Evolutionary conservation across 1,140 invertebrate genomes (phyloP).

Genomic region (Tetraneura akinire): DNA sequence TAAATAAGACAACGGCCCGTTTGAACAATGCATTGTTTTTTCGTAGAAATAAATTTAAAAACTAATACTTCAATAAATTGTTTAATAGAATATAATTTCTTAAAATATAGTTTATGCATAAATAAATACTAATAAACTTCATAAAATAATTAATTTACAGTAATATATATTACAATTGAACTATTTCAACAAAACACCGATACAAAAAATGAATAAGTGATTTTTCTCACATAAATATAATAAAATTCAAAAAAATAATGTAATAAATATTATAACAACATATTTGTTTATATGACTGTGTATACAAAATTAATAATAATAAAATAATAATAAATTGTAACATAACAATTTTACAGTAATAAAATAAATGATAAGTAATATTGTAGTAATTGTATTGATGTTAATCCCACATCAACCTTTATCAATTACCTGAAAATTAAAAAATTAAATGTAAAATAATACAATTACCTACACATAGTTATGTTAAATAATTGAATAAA

Average conservation of each 20-base stretch:
- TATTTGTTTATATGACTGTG: conserved; percentile 30
- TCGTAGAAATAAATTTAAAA: conserved; percentile 44
- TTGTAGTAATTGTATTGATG: conserved; percentile 26
- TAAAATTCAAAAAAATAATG: conserved; percentile 43
- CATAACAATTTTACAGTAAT: conserved; percentile 33
- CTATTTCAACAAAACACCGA: conserved; percentile 29
- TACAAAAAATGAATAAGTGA: not conserved
- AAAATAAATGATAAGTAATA: conserved; percentile 2
- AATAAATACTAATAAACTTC: conserved; percentile 14
- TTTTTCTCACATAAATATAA: conserved; percentile 13
- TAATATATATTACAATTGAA: conserved; percentile 10
- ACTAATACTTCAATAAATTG: conserved; percentile 12
- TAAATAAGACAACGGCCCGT: not conserved
- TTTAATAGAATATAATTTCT: conserved; percentile 26
- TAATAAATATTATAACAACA: conserved; percentile 46
- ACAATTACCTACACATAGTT: too few relatives aligned
- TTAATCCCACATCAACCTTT: conserved; percentile 7
- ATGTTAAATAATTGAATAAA: too few relatives aligned
- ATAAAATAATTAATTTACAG: conserved; percentile 14
- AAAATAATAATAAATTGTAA: conserved; percentile 26
- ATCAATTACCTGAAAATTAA: conserved; percentile 37
- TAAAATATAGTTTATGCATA: conserved; percentile 29
- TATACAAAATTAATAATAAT: conserved; percentile 25
- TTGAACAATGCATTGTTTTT: conserved; percentile 35
- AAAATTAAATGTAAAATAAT: not conserved